Evolutionary conservation across 2,888 invertebrate genomes (phyloP), one percentile per base, ranked within the genome.

Genomic region (Lasioglossum figueresi): DNA sequence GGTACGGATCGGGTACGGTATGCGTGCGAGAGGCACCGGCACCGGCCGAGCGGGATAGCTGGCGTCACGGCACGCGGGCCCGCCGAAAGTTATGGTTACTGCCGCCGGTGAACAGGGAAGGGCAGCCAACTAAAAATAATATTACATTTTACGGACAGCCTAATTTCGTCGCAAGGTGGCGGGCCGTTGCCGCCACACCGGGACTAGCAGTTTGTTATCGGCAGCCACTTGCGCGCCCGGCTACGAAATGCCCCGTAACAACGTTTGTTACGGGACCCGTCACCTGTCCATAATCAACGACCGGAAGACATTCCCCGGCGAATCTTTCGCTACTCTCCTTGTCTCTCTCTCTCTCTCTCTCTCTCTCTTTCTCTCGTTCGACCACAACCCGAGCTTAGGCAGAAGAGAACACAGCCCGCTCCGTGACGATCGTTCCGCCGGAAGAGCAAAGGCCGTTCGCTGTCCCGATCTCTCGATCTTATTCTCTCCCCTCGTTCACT

Each of bases 41-140:
- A 81, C 80, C 76, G 88, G 73, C 79, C 91, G 91, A 93, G 90
- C 91, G 92, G 66, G 93, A 94, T 94, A 92, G 93, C 91, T 92
- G 89, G 91, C 93, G 93, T 93, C 94, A 94, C 93, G 94, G 93
- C 92, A 93, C 89, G 88, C 92, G 91, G 91, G 89, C 89, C 88
- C 89, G 83, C 91, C 91, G 92, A 93, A 94, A 94, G 90, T 94
- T 94, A 94, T 93, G 94, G 94, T 93, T 92, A 93, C 93, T 91
- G 93, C 91, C 91, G 88, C 82, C 91, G 89, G 89, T 84, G 88
- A 93, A 91, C 91, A 89, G 91, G 89, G 83, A 89, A 81, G 87
- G 85, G 85, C 84, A 66, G 82, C 83, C 85, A 88, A 92, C 91
- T 93, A 93, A 94, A 94, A 94, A 94, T 94, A 94, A 94, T 93